Evolutionary conservation across 2,797 vertebrate genomes (phyloP).

Genomic region (Hypotaenidia okinawae): DNA sequence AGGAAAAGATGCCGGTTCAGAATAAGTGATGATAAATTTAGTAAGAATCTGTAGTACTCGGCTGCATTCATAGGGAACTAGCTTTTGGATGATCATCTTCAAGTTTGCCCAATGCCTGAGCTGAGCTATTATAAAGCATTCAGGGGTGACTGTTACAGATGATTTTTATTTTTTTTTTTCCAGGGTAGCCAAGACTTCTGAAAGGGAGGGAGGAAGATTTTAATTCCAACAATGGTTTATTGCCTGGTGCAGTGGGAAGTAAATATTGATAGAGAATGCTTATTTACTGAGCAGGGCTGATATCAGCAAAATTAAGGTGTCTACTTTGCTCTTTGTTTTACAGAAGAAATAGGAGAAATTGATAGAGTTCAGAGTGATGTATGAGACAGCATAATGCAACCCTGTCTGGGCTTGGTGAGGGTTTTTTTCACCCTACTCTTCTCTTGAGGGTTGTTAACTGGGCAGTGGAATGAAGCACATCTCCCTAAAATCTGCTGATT

Average conservation of each 20-base stretch:
- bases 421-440: neutral
- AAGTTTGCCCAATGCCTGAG: neutral
- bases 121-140: constrained; percentile 16
- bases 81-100: neutral
- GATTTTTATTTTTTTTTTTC: neutral
- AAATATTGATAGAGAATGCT: constrained; percentile 59
- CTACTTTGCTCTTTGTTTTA: constrained; percentile 29
- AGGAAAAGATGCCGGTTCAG: neutral
- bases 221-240: constrained; percentile 48
- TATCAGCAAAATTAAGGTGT: constrained; percentile 51
- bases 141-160: constrained; percentile 34
- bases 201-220: constrained; percentile 7
- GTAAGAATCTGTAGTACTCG: neutral
- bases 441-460: neutral
- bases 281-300: constrained; percentile 46
- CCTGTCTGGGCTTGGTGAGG: neutral
- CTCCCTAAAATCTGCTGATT: neutral
- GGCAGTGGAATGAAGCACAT: neutral
- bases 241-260: constrained; percentile 38
- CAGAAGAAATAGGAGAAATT: constrained; percentile 29
- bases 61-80: neutral
- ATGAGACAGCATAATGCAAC: neutral
- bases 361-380: constrained; percentile 35
- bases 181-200: neutral
- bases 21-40: neutral